Base-by-base conservation (phyloP, 2,797 vertebrate species). In the Cygnus olor region DNA sequence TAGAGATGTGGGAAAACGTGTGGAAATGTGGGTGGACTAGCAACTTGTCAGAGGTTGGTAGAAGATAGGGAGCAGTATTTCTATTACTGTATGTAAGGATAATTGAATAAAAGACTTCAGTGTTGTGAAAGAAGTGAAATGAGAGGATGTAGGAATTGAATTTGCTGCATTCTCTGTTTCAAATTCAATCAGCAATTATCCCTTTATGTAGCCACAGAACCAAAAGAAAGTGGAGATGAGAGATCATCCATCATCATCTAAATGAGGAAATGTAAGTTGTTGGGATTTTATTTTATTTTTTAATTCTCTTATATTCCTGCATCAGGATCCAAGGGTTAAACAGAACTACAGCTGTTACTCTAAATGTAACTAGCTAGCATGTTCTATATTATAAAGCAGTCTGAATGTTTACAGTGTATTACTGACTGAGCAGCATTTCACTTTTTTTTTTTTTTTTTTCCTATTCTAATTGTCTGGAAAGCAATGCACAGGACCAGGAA, bases 391-490 rank as follows among this genome's bases (percentile, higher is more conserved):
- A 49, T 36, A 32, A 18, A 77, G 40, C 22, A 77, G 34, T 58
- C 66, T 87, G 85, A 61, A 80, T 45, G 21, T 78, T 94, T 30
- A 34, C 34, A 73, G 64, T 32, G 22, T 19, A 51, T 34, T 83
- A 91, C n/a, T 85, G 71, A 58, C 53, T 51, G 60, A 61, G 63
- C 11, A 77, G 34, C 42, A 80, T 34, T n/a, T 54, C 13, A 57
- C 18, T 32, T 14, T 2, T 60, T 40, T 42, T 27, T 40, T 38
- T 28, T 11, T 32, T 14, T 2, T 58, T 40, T 40, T 28, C 10
- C 42, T 89, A 4, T 92, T 95, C 60, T 86, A 72, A 96, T 92
- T 96, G 45, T 90, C 42, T 88, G 32, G 13, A 34, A 91, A 91
- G 28, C 24, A 83, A 83, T 11, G 28, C 80, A 65, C 27, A 89